A percentile compares a stretch with the other conserved stretches of the same genome.
Conservation (phyloP, 2,888 invertebrate species). For the Ditula angustiorana region DNA sequence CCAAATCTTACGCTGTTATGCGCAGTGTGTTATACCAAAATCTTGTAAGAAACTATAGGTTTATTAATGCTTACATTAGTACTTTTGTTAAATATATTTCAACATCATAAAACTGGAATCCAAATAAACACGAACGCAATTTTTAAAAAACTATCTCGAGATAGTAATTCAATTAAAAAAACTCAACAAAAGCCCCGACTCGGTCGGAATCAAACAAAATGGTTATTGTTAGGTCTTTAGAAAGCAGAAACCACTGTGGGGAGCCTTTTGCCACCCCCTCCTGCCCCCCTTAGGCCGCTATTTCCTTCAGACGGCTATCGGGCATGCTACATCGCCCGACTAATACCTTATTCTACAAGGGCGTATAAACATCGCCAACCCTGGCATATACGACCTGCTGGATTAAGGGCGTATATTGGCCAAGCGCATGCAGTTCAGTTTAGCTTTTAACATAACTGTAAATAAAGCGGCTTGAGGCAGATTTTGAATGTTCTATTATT, state of each 20-base stretch:
- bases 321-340: constrained; percentile 51
- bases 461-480: constrained; percentile 21
- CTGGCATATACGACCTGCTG: background rate
- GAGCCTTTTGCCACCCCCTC: constrained; percentile 22
- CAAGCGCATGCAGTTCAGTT: constrained; percentile 1
- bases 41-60: background rate
- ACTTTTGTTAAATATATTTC: background rate
- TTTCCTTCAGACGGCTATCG: constrained; percentile 61
- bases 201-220: constrained; percentile 37
- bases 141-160: background rate
- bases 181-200: constrained; percentile 21
- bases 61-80: background rate
- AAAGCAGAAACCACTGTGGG: constrained; percentile 36
- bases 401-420: background rate
- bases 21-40: too few species aligned
- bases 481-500: constrained; percentile 14
- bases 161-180: constrained; percentile 36
- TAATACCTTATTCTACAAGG: constrained; percentile 17
- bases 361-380: background rate
- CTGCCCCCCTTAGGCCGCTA: constrained; percentile 55
- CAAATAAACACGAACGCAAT: background rate
- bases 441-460: constrained; percentile 10
- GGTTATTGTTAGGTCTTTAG: constrained; percentile 41
- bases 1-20: too few species aligned
- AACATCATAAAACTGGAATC: background rate